Evolutionary conservation across 2,888 invertebrate genomes (phyloP), one percentile per base, ranked within the genome.

Genomic region (Cistogaster globosa): DNA sequence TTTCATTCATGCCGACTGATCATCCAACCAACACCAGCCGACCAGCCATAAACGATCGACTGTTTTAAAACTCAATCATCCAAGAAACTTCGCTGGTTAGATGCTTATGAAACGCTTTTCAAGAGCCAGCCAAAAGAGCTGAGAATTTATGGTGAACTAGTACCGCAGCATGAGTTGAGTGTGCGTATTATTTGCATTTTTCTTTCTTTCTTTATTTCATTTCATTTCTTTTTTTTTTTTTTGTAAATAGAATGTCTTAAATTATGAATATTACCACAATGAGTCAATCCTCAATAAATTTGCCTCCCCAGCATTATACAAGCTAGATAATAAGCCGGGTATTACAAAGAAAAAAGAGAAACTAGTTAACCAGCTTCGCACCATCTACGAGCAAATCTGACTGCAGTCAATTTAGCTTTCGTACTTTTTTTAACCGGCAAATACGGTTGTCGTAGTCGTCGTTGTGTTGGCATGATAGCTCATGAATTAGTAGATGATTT

Each of bases 241-340:
- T 89, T 86, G 87, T 87, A 65, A 75, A 71, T 79, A 85, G 82
- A 85, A 85, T 85, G 82, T 89, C 87, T 88, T 91, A 91, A 91
- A 89, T 91, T 91, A 91, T 91, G 92, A 91, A 91, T 91, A 91
- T 91, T 91, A 88, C 91, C 92, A 90, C 82, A 91, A 91, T 91
- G 91, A 91, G 91, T 91, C 92, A 90, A 91, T 91, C 90, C 88
- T 88, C 89, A 91, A 91, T 91, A 91, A 91, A 91, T 91, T 79
- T 78, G 36, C 57, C 60, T 79, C 75, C 78, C 71, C 78, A 75
- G 65, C 78, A 65, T 85, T 75, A 42, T 57, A 22, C 65, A 45
- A 84, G 84, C 55, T 32, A 45, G 18, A 26, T 36, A 20, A 18
- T 20, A 38, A 58, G 2, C 32, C 32, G 6, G 32, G 32, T 6